Percentiles rank a stretch among this genome's conserved stretches.
These are phyloP conservation scores for Tetrax tetrax DNA, from an alignment of 2,113 vertebrate species.

Conservation along the genomic window DNA sequence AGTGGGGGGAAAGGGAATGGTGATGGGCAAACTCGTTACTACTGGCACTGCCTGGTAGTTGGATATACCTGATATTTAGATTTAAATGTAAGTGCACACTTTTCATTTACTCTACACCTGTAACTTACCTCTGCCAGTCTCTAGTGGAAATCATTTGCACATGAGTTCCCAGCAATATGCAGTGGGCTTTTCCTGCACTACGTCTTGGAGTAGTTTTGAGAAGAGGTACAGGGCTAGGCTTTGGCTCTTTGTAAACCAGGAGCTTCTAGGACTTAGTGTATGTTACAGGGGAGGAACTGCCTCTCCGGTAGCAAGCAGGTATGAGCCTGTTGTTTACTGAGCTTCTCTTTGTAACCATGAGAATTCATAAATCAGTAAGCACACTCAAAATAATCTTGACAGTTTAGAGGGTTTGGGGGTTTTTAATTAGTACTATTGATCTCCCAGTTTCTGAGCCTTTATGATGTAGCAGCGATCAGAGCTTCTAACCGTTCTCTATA, in stretches of 20 bases:
- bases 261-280: neutral
- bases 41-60: neutral
- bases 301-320: neutral
- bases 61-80: neutral
- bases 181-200: neutral
- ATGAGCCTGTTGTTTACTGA: neutral
- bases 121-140: neutral
- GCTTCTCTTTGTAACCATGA: neutral
- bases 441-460: neutral
- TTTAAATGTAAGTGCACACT: neutral
- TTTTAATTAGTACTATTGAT: neutral
- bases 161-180: neutral
- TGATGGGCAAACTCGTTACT: neutral
- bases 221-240: neutral
- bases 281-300: neutral
- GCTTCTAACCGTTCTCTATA: neutral
- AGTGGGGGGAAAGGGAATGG: neutral
- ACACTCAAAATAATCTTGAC: neutral
- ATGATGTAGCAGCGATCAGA: neutral
- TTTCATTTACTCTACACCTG: neutral
- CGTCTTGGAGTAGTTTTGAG: neutral
- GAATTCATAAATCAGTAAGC: neutral
- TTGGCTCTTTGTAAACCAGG: neutral
- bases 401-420: neutral
- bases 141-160: neutral